phyloP scores from a whole-genome alignment of 2,888 invertebrate species.

The Thymelicus sylvestris region DNA sequence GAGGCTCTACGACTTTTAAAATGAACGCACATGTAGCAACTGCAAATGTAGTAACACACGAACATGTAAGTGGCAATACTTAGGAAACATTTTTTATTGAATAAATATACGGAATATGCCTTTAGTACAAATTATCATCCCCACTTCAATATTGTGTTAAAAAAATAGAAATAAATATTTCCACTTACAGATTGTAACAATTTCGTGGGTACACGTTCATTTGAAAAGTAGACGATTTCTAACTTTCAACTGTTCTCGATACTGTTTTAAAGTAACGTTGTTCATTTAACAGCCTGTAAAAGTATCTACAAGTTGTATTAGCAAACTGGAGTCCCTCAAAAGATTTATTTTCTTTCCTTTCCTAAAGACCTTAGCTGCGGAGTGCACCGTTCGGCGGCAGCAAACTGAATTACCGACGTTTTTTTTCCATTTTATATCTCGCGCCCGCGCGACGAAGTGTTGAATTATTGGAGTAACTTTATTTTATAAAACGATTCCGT shows the following conservation, averaged over 20 bases:
- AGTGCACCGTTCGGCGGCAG: conserved; percentile 64
- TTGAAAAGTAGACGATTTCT: too few relatives aligned
- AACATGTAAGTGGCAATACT: too few relatives aligned
- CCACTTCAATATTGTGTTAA: too few relatives aligned
- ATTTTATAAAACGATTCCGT: conserved; percentile 77
- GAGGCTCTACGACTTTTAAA: too few relatives aligned
- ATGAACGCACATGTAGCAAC: too few relatives aligned
- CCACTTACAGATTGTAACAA: too few relatives aligned
- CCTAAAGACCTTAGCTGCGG: conserved; percentile 63
- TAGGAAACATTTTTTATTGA: too few relatives aligned
- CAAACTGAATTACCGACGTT: conserved; percentile 81
- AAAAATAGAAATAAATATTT: too few relatives aligned
- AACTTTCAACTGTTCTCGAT: neutral
- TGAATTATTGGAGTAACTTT: conserved; percentile 81
- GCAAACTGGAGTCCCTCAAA: conserved; percentile 58
- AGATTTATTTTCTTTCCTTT: conserved; percentile 67
- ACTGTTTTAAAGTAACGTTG: conserved; percentile 3
- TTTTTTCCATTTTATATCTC: conserved; percentile 79
- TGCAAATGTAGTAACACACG: too few relatives aligned
- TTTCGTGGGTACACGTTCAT: too few relatives aligned
- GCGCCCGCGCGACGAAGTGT: conserved; percentile 73
- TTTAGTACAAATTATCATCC: too few relatives aligned
- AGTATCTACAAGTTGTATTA: conserved; percentile 36
- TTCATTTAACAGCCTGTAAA: conserved; percentile 6
- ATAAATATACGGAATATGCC: too few relatives aligned